Evolutionary conservation across 2,888 invertebrate genomes (phyloP), one percentile per base, ranked within the genome.

Genomic region (Dermolepida albohirtum): DNA sequence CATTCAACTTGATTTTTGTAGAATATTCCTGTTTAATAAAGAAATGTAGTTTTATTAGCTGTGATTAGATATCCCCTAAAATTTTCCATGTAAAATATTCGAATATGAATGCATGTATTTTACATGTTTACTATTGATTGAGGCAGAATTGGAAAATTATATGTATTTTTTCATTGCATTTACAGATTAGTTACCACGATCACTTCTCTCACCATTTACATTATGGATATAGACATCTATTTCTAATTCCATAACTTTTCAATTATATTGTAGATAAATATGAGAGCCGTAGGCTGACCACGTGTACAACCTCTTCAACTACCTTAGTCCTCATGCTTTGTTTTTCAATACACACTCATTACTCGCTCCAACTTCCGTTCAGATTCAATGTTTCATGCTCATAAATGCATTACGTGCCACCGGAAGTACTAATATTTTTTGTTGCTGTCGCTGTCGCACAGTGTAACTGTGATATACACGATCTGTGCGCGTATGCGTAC

Each of bases 311-410:
- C 66, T 52, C 52, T 66, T 40, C 14, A 67, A 54, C 64, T 62
- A 66, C 67, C 70, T 67, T 67, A 64, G 66, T 64, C 67, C 68
- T 65, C 27, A 67, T 67, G 70, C 74, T 72, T 75, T 73, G 69
- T 71, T 74, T 73, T 71, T 73, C 71, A 76, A 73, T 73, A 71
- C 72, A 67, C 69, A 68, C 70, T 74, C 71, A 73, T 72, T 73
- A 74, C 73, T 70, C 70, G 73, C 73, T 70, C 70, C 69, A 65
- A 72, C 74, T 75, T 76, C 76, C 76, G 74, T 73, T 70, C 71
- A 55, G 54, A 68, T 73, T 73, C 70, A 67, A 62, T 71, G 73
- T 74, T 74, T 74, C 74, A 73, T 74, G 73, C 72, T 67, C 71
- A 57, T 67, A 70, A 70, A 74, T 71, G 73, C 73, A 73, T 73